A percentile compares a stretch with the other conserved stretches of the same genome.
Evolutionary conservation across 2,113 vertebrate species (phyloP).

Genomic region (Cairina moschata): DNA sequence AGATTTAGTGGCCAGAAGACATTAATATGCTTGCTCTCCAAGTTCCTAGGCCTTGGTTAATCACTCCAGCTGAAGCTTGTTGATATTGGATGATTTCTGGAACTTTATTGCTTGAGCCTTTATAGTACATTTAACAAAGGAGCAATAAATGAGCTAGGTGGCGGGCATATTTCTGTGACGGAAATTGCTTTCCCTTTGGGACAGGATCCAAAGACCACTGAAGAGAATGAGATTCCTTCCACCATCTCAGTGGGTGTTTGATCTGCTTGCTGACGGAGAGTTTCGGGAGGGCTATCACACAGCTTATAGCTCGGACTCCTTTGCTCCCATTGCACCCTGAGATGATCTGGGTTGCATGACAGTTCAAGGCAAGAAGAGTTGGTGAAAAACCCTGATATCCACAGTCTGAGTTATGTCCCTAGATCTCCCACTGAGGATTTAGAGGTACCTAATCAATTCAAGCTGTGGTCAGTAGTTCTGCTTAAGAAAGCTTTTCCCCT

Average conservation of each 20-base stretch:
- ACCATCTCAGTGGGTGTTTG: neutral
- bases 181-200: constrained; percentile 29
- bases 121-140: constrained; percentile 36
- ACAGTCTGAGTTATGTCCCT: neutral
- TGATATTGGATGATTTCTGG: constrained; percentile 59
- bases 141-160: neutral
- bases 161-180: neutral
- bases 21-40: constrained; percentile 25
- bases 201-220: constrained; percentile 17
- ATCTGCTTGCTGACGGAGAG: neutral
- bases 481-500: neutral
- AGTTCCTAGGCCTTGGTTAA: constrained; percentile 43
- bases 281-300: neutral
- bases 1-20: constrained; percentile 62
- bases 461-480: neutral
- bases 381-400: neutral
- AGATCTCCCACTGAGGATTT: neutral
- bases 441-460: too few relatives aligned
- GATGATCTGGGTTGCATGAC: neutral
- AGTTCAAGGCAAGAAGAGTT: neutral
- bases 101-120: constrained; percentile 11
- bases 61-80: constrained; percentile 52
- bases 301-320: neutral
- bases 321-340: neutral
- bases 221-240: neutral